Evolutionary conservation across 2,113 vertebrate genomes (phyloP).

Genomic region (Plestiodon gilberti): DNA sequence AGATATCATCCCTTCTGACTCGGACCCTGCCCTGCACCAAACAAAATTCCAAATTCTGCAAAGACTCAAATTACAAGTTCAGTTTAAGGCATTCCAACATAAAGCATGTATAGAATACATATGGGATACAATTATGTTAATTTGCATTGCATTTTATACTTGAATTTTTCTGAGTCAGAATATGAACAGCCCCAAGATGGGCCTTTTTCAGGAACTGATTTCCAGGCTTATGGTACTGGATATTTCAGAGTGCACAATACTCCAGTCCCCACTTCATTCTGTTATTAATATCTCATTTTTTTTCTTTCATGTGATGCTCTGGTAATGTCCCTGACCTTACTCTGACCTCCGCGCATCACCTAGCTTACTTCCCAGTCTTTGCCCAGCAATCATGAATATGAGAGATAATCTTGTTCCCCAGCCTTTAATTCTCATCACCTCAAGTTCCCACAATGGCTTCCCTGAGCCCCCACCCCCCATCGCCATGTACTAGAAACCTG

Average conservation of each 20-base stretch:
- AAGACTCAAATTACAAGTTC: neutral
- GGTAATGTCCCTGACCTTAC: constrained; percentile 24
- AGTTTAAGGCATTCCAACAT: neutral
- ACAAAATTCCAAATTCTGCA: neutral
- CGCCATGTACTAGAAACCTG: neutral
- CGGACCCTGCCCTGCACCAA: neutral
- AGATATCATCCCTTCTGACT: neutral
- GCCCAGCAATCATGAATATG: neutral
- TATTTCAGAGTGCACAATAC: neutral
- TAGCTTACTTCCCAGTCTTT: constrained; percentile 1
- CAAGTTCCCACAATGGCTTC: neutral
- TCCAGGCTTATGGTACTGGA: neutral
- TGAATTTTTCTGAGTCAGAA: neutral
- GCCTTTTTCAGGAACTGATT: neutral
- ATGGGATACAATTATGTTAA: neutral
- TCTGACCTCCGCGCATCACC: neutral
- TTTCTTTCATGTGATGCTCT: neutral
- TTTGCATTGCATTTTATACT: neutral
- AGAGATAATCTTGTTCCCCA: neutral
- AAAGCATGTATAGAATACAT: neutral
- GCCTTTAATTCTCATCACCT: neutral
- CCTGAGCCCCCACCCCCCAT: too few species aligned
- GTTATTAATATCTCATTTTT: neutral
- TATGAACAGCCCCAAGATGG: neutral
- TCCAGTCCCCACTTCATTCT: neutral